Conservation (phyloP, 2,797 vertebrate genomes). For the Pristis pectinata region DNA sequence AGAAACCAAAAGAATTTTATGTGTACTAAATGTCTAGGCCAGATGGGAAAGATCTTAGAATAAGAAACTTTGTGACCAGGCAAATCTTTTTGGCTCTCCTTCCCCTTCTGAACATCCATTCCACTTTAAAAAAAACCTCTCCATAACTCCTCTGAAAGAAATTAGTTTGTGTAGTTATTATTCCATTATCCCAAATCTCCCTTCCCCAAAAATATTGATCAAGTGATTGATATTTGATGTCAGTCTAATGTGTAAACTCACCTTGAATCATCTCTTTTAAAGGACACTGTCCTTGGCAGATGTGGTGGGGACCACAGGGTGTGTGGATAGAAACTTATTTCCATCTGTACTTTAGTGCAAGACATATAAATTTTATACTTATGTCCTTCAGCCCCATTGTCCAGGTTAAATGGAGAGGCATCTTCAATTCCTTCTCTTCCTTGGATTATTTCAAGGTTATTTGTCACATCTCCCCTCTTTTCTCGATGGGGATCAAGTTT, state of each 20-base stretch:
- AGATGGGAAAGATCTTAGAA: not conserved
- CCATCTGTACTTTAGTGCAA: no score
- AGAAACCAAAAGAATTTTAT: slow-evolving; percentile 11
- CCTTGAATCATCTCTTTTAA: not conserved
- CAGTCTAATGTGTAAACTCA: not conserved
- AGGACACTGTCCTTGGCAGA: not conserved
- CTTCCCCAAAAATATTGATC: not conserved
- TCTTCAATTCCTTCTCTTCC: no score
- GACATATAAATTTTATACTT: no score
- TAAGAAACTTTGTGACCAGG: not conserved
- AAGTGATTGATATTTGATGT: not conserved
- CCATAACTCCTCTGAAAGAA: not conserved
- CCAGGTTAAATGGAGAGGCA: no score
- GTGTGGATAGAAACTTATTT: no score
- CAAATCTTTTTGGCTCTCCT: not conserved
- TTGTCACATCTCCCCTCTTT: no score
- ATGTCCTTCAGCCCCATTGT: no score
- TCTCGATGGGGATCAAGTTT: no score
- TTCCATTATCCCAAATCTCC: not conserved
- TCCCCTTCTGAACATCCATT: not conserved
- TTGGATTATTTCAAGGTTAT: no score
- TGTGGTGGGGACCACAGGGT: no score
- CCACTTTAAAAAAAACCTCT: not conserved
- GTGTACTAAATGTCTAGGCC: not conserved
- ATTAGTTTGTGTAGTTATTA: not conserved